phyloP scores from a whole-genome alignment of 1,140 invertebrate genomes.

The Saccostrea cuccullata region DNA sequence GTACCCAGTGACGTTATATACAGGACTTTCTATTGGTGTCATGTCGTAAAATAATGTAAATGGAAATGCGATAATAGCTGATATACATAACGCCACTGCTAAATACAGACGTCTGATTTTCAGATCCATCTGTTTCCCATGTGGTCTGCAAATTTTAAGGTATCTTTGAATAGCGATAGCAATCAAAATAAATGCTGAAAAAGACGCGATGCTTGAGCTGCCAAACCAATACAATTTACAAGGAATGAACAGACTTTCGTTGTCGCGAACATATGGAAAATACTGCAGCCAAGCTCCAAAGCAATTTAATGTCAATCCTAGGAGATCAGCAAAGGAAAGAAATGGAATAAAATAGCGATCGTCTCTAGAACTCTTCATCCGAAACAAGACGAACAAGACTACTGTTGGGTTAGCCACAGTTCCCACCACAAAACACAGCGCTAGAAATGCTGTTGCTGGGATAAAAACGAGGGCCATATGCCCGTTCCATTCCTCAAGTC shows the following conservation, averaged over 20 bases:
- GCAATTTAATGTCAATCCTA: neutral
- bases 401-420: constrained; percentile 37
- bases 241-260: neutral
- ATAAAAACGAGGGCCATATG: constrained; percentile 33
- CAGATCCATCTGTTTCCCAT: constrained; percentile 45
- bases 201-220: neutral
- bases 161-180: constrained; percentile 45
- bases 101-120: constrained; percentile 36
- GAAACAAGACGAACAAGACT: constrained; percentile 32
- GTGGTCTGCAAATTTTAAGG: constrained; percentile 48
- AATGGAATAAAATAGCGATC: constrained; percentile 48
- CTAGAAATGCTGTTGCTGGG: constrained; percentile 5
- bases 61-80: neutral
- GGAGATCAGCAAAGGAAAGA: constrained; percentile 42
- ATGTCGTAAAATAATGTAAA: constrained; percentile 31
- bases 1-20: constrained; percentile 31
- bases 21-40: neutral
- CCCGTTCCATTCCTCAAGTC: constrained; percentile 37
- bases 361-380: constrained; percentile 2
- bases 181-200: constrained; percentile 35
- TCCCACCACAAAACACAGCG: constrained; percentile 36
- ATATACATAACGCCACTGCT: constrained; percentile 12
- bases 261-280: neutral
- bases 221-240: constrained; percentile 36
- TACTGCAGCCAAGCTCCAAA: neutral